Evolutionary conservation across 1,140 invertebrate genomes (phyloP).

Genomic region (Thalassaphorura encarpata): DNA sequence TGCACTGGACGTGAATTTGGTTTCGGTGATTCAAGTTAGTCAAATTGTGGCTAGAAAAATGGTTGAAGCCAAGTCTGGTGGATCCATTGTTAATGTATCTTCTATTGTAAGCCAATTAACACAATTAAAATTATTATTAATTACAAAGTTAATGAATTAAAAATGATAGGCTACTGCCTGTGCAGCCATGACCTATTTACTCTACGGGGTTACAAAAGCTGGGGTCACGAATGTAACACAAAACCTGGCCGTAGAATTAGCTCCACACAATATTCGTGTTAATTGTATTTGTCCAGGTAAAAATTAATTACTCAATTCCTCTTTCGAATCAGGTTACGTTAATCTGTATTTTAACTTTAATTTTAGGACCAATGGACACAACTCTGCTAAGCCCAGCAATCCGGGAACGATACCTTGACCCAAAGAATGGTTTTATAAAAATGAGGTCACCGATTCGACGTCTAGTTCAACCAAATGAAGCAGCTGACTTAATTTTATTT

Average conservation of each 20-base stretch:
- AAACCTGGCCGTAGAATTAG: slow-evolving; percentile 39
- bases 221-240: slow-evolving; percentile 39
- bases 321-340: too few relatives aligned
- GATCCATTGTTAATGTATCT: slow-evolving; percentile 17
- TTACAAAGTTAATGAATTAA: too few relatives aligned
- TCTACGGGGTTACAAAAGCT: slow-evolving; percentile 39
- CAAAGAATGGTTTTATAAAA: slow-evolving; percentile 7
- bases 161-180: background rate
- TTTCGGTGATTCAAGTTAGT: slow-evolving; percentile 69
- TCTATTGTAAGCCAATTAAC: slow-evolving; percentile 6
- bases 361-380: slow-evolving; percentile 8
- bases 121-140: too few relatives aligned
- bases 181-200: background rate
- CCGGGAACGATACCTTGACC: background rate
- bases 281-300: slow-evolving; percentile 28
- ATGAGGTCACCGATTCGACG: background rate
- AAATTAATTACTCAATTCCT: background rate
- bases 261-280: slow-evolving; percentile 37
- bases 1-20: slow-evolving; percentile 68
- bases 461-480: background rate
- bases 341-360: too few relatives aligned
- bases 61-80: slow-evolving; percentile 41
- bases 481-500: slow-evolving; percentile 3
- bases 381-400: background rate
- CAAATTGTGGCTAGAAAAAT: slow-evolving; percentile 63